phyloP scores from a whole-genome alignment of 2,888 invertebrate genomes.

The Troides oblongomaculatus region DNA sequence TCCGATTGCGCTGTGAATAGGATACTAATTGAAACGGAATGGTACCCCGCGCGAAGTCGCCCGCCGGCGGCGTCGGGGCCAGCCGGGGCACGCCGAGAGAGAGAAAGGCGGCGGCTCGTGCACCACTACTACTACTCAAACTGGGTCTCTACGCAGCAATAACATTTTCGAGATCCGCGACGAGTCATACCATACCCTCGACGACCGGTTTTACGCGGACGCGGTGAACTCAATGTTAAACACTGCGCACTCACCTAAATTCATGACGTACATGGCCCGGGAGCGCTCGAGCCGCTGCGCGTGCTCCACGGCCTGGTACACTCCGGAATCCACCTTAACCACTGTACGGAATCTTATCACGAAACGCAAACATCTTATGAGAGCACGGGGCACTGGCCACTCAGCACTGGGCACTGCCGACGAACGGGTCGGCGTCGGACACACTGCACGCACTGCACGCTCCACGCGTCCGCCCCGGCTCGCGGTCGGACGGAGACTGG shows the following conservation, averaged over 20 bases:
- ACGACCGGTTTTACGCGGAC: constrained; percentile 68
- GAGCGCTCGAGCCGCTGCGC: constrained; percentile 76
- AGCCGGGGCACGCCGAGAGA: constrained; percentile 33
- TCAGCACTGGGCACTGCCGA: constrained; percentile 51
- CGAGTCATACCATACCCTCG: constrained; percentile 40
- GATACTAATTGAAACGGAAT: constrained; percentile 69
- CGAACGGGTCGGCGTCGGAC: constrained; percentile 50
- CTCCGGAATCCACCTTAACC: constrained; percentile 77
- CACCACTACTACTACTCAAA: constrained; percentile 49
- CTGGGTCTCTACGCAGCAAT: constrained; percentile 43
- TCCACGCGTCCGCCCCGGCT: constrained; percentile 58
- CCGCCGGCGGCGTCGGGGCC: constrained; percentile 46
- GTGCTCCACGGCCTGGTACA: constrained; percentile 77
- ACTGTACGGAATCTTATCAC: constrained; percentile 64
- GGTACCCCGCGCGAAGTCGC: constrained; percentile 49
- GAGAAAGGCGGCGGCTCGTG: constrained; percentile 37
- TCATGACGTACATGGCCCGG: constrained; percentile 80
- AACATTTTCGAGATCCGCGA: constrained; percentile 34
- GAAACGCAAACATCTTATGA: constrained; percentile 73
- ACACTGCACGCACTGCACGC: constrained; percentile 30
- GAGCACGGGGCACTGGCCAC: constrained; percentile 16
- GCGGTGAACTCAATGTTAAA: constrained; percentile 59
- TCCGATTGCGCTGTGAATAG: constrained; percentile 64
- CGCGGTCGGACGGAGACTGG: constrained; percentile 65
- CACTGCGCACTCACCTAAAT: constrained; percentile 77